phyloP scores from a whole-genome alignment of 2,888 invertebrate genomes.

The Argyra leucocephala region DNA sequence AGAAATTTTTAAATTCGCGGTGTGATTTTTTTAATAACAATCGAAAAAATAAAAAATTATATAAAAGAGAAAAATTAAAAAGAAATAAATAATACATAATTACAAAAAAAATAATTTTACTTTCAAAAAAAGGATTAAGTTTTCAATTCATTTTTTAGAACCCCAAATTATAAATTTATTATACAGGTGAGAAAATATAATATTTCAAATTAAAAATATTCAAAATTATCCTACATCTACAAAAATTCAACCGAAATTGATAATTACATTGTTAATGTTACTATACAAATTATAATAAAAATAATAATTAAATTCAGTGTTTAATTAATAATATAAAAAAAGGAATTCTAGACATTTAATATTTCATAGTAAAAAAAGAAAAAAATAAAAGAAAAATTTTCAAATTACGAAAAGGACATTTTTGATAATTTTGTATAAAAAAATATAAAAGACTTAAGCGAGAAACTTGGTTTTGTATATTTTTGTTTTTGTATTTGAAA shows the following conservation, averaged over 20 bases:
- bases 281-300: no score
- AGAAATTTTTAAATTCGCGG: slow-evolving; percentile 13
- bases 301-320: no score
- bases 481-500: no score
- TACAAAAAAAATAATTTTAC: not conserved
- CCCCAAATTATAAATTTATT: slow-evolving; percentile 17
- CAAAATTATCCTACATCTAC: no score
- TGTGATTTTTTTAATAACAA: slow-evolving; percentile 5
- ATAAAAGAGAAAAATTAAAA: not conserved
- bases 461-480: slow-evolving; percentile 22
- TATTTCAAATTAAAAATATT: slow-evolving; percentile 18
- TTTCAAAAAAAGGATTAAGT: not conserved
- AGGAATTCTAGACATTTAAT: slow-evolving; percentile 15
- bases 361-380: no score
- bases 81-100: no score
- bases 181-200: slow-evolving; percentile 17
- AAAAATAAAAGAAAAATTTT: not conserved
- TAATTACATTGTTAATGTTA: no score
- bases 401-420: not conserved
- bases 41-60: not conserved
- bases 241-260: no score
- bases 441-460: slow-evolving; percentile 27
- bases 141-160: slow-evolving; percentile 6
- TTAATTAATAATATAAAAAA: no score
- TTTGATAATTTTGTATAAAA: not conserved